A percentile compares a stretch with the other conserved stretches of the same genome.
phyloP scores from a whole-genome alignment of 2,113 vertebrate genomes.

The Centropristis striata region DNA sequence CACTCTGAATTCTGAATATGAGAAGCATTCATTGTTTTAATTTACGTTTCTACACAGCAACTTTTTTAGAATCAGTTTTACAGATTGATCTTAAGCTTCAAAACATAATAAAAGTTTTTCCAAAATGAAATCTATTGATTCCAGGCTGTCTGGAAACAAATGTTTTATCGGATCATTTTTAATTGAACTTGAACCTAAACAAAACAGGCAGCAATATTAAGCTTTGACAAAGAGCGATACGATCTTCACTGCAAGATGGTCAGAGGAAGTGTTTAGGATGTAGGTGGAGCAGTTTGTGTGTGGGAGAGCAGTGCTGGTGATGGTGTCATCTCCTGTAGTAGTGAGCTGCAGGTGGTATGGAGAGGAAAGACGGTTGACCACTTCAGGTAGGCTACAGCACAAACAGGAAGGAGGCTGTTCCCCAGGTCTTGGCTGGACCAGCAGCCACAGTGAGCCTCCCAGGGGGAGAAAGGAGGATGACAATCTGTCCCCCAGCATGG shows the following conservation, averaged over 20 bases:
- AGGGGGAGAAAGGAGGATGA: slow-evolving; percentile 79
- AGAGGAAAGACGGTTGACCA: slow-evolving; percentile 77
- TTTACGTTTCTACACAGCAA: too few species aligned
- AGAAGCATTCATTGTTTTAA: too few species aligned
- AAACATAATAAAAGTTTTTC: too few species aligned
- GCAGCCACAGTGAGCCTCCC: slow-evolving; percentile 80
- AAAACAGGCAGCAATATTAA: background rate
- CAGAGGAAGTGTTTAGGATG: background rate
- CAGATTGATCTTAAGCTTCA: too few species aligned
- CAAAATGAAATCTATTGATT: too few species aligned
- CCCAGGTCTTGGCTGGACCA: slow-evolving; percentile 82
- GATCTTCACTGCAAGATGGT: slow-evolving; percentile 8
- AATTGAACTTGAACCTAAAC: too few species aligned
- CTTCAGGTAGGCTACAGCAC: slow-evolving; percentile 81
- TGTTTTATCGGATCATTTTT: too few species aligned
- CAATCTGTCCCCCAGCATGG: slow-evolving; percentile 88
- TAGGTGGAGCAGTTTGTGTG: slow-evolving; percentile 52
- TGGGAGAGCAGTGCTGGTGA: slow-evolving; percentile 23
- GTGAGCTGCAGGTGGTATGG: slow-evolving; percentile 42
- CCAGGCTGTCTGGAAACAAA: too few species aligned
- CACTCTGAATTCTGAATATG: too few species aligned
- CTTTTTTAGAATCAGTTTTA: too few species aligned
- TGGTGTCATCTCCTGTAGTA: slow-evolving; percentile 51
- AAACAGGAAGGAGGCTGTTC: slow-evolving; percentile 85
- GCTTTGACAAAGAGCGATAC: background rate